Evolutionary conservation across 2,888 invertebrate species (phyloP).

Genomic region (Lasioglossum morio): DNA sequence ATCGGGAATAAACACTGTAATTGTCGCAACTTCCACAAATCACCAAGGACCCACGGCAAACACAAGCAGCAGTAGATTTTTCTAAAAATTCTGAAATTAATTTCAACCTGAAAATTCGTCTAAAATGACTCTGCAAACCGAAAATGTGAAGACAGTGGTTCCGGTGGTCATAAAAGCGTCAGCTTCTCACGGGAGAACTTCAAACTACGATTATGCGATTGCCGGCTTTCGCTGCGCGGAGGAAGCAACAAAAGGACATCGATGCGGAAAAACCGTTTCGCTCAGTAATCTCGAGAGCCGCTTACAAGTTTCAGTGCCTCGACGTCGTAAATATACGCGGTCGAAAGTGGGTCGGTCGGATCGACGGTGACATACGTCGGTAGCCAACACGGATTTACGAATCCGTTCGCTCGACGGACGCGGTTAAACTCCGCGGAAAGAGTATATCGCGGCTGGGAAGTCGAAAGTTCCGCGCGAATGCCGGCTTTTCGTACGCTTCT

Average conservation of each 20-base stretch:
- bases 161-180: neutral
- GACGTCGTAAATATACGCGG: constrained; percentile 53
- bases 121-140: neutral
- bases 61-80: neutral
- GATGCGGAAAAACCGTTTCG: constrained; percentile 38
- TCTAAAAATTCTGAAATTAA: no score
- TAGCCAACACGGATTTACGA: constrained; percentile 42
- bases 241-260: constrained; percentile 7
- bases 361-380: constrained; percentile 39
- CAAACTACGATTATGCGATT: neutral
- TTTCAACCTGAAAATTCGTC: no score
- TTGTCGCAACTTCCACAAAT: neutral
- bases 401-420: constrained; percentile 45
- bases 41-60: neutral
- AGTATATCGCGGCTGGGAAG: constrained; percentile 48
- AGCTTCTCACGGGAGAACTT: neutral
- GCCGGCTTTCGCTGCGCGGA: neutral
- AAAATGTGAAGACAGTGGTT: neutral
- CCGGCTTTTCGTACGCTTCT: constrained; percentile 7
- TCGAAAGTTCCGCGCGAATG: constrained; percentile 52
- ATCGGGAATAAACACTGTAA: no score
- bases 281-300: constrained; percentile 33
- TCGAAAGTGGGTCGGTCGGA: constrained; percentile 49
- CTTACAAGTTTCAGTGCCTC: constrained; percentile 53
- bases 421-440: constrained; percentile 57